phyloP scores from a whole-genome alignment of 2,888 invertebrate species.

The Sylvicola cinctus region DNA sequence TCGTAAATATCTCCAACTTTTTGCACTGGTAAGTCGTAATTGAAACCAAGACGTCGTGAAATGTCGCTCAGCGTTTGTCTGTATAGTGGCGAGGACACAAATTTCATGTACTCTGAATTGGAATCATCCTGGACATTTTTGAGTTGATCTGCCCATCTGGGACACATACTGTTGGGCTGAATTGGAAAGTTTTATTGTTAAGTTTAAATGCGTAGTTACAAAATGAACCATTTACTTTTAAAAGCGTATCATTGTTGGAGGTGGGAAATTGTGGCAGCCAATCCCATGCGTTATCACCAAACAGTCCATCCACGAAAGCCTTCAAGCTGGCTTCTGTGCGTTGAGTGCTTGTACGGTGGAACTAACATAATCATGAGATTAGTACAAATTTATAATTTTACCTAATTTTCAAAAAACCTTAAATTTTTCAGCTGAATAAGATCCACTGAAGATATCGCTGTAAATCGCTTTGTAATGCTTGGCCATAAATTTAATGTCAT shows the following conservation, averaged over 20 bases:
- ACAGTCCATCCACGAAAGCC: slow-evolving; percentile 37
- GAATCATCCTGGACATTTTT: slow-evolving; percentile 30
- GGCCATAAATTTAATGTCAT: slow-evolving; percentile 44
- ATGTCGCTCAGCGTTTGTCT: neutral
- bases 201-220: slow-evolving; percentile 4
- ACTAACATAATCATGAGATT: slow-evolving; percentile 31
- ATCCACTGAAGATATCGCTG: slow-evolving; percentile 34
- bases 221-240: slow-evolving; percentile 14
- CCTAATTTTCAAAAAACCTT: slow-evolving; percentile 2
- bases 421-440: slow-evolving; percentile 30
- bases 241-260: slow-evolving; percentile 23
- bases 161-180: slow-evolving; percentile 42
- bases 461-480: slow-evolving; percentile 42
- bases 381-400: too few relatives aligned
- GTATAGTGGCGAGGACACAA: slow-evolving; percentile 9
- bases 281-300: slow-evolving; percentile 19
- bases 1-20: slow-evolving; percentile 47
- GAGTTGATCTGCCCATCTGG: slow-evolving; percentile 30
- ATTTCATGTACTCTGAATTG: slow-evolving; percentile 17
- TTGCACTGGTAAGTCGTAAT: slow-evolving; percentile 22
- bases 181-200: slow-evolving; percentile 7
- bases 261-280: slow-evolving; percentile 10
- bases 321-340: slow-evolving; percentile 37
- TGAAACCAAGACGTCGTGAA: slow-evolving; percentile 9
- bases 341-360: slow-evolving; percentile 37